phyloP scores from a whole-genome alignment of 2,888 invertebrate species.

The Alviniconcha strummeri region DNA sequence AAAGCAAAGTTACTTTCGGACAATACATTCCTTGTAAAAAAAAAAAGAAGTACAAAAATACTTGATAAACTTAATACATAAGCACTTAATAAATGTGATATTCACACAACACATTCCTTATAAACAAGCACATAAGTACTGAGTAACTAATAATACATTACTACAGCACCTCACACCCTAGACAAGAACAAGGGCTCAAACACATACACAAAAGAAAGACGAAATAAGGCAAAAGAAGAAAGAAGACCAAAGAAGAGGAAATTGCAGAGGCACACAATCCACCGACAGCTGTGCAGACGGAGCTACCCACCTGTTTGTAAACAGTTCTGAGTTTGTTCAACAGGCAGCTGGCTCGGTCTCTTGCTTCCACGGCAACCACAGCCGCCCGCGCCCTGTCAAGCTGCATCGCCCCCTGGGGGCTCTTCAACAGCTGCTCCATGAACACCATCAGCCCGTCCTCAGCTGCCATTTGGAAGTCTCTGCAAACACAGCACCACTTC shows the following conservation, averaged over 20 bases:
- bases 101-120: too few species aligned
- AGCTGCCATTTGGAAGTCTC: constrained; percentile 58
- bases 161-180: too few species aligned
- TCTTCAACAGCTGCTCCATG: constrained; percentile 54
- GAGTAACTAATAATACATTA: too few species aligned
- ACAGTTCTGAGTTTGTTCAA: constrained; percentile 47
- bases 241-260: background rate
- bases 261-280: too few species aligned
- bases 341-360: background rate
- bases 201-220: too few species aligned
- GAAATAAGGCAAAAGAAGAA: background rate
- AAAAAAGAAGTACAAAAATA: too few species aligned
- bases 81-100: too few species aligned
- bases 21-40: too few species aligned
- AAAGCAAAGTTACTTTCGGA: too few species aligned
- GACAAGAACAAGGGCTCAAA: too few species aligned
- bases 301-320: constrained; percentile 48
- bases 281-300: background rate
- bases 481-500: constrained; percentile 33
- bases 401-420: background rate
- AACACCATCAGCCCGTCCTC: constrained; percentile 58
- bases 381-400: constrained; percentile 37
- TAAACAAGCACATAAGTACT: too few species aligned
- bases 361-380: constrained; percentile 31
- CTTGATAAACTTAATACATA: too few species aligned